A percentile compares a stretch with the other conserved stretches of the same genome.
Conservation (phyloP, 2,113 vertebrate genomes). For the Bungarus multicinctus region DNA sequence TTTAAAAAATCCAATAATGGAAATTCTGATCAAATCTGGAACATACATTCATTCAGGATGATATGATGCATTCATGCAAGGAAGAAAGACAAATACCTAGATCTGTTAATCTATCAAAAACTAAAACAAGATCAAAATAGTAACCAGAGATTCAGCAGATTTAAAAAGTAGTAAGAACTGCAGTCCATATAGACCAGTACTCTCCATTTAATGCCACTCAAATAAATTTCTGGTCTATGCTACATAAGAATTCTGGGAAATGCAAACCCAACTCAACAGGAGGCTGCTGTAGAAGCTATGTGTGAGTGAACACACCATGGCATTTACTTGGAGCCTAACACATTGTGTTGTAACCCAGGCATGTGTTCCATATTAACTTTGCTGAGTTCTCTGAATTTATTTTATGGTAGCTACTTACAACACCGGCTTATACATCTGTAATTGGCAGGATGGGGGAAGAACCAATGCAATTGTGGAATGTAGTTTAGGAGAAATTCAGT, state of each 20-base stretch:
- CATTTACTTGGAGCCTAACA: background rate
- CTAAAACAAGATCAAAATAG: background rate
- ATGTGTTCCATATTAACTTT: background rate
- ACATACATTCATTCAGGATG: background rate
- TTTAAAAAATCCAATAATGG: background rate
- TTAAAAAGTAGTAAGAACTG: background rate
- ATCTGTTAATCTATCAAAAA: background rate
- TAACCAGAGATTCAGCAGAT: background rate
- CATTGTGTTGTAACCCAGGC: background rate
- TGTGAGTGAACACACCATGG: background rate
- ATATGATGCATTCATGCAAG: background rate
- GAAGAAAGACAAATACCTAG: background rate
- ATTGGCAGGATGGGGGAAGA: background rate
- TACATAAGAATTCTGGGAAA: background rate
- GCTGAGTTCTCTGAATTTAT: background rate
- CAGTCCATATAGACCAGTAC: background rate
- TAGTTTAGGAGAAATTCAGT: background rate
- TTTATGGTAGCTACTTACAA: background rate
- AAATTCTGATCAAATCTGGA: accelerated
- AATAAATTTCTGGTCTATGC: background rate
- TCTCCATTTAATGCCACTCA: background rate
- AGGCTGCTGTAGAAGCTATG: background rate
- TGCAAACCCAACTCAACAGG: background rate
- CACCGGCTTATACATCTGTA: background rate
- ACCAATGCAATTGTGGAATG: background rate